These are phyloP conservation scores for Chunga burmeisteri DNA, from an alignment of 2,113 vertebrate genomes.

Conservation along the genomic window DNA sequence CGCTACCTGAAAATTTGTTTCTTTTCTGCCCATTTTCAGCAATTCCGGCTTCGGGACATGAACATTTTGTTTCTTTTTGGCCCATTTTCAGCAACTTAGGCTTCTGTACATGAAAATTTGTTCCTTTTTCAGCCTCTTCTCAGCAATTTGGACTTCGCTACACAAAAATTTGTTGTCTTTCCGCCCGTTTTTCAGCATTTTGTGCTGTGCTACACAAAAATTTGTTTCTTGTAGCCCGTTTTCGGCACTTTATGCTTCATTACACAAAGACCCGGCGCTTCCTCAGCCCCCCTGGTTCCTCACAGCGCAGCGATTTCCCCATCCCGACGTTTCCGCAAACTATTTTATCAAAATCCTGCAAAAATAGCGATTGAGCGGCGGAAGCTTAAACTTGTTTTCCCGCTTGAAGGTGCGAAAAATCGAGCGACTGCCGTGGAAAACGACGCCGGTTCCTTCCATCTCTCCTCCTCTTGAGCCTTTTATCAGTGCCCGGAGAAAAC, in stretches of 20 bases:
- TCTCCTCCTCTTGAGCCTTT: background rate
- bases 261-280: rapidly evolving
- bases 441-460: background rate
- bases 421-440: rapidly evolving
- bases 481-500: background rate
- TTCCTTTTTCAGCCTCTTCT: background rate
- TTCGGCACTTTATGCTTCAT: background rate
- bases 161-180: too few relatives aligned
- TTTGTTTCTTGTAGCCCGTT: background rate
- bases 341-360: background rate
- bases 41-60: background rate
- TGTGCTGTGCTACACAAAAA: too few relatives aligned
- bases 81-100: background rate
- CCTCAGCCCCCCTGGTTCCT: too few relatives aligned
- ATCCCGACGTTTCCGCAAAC: rapidly evolving
- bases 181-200: background rate
- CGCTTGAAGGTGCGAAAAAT: rapidly evolving
- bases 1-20: background rate
- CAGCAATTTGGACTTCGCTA: background rate
- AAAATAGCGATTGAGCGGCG: rapidly evolving
- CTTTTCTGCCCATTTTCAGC: background rate
- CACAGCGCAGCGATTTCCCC: too few relatives aligned
- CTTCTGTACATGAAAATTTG: background rate
- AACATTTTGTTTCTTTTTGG: background rate
- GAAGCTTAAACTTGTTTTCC: background rate